phyloP scores from a whole-genome alignment of 2,888 invertebrate genomes.

The Phragmatobia fuliginosa region DNA sequence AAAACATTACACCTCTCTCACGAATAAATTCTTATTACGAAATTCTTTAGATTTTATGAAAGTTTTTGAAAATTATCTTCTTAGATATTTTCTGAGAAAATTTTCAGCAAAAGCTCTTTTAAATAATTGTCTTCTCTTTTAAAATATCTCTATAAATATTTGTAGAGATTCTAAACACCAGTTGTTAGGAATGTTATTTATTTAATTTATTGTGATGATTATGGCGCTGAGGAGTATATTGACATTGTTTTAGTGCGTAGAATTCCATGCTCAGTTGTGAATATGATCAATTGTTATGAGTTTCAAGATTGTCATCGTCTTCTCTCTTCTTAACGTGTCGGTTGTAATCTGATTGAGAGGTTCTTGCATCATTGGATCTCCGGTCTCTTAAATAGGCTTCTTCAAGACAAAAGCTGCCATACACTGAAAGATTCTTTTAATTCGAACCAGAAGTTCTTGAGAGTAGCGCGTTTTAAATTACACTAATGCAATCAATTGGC shows the following conservation, averaged over 20 bases:
- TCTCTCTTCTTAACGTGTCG: too few relatives aligned
- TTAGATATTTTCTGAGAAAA: conserved; percentile 1
- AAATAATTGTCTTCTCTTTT: conserved; percentile 6
- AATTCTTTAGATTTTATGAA: conserved; percentile 1
- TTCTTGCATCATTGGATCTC: too few relatives aligned
- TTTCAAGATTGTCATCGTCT: too few relatives aligned
- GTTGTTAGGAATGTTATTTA: conserved; percentile 3
- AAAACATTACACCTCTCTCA: background rate
- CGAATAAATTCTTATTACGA: background rate
- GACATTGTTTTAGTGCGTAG: background rate
- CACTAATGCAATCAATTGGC: too few relatives aligned
- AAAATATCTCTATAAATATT: background rate
- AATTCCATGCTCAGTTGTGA: background rate
- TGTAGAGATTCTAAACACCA: background rate
- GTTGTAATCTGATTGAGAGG: too few relatives aligned
- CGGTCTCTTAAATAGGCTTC: too few relatives aligned
- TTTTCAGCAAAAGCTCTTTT: conserved; percentile 6
- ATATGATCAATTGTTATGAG: background rate
- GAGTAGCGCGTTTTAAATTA: too few relatives aligned
- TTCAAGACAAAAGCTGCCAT: too few relatives aligned
- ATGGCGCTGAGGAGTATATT: background rate
- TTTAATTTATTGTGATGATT: background rate
- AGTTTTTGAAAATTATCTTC: conserved; percentile 9
- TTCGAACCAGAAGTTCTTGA: too few relatives aligned
- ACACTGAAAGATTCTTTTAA: too few relatives aligned